These are phyloP conservation scores for Idaea aversata DNA, from an alignment of 2,888 invertebrate species.

Conservation along the genomic window DNA sequence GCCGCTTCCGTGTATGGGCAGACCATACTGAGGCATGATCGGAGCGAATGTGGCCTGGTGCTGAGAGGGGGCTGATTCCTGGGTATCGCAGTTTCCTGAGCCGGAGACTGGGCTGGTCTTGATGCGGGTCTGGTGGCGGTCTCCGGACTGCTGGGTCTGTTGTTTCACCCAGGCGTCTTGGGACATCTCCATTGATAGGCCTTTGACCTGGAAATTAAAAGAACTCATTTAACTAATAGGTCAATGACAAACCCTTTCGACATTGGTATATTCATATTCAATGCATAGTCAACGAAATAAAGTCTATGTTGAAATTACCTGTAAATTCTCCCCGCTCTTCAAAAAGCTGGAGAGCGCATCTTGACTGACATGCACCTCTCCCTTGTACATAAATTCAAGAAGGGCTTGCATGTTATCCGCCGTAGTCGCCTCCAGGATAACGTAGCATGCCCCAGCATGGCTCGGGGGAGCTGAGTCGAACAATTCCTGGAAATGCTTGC, in stretches of 20 bases:
- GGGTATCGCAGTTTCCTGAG: conserved; percentile 66
- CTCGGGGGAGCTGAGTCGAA: conserved; percentile 92
- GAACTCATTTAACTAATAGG: neutral
- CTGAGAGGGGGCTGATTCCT: conserved; percentile 81
- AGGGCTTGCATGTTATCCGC: conserved; percentile 95
- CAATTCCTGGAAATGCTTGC: conserved; percentile 94
- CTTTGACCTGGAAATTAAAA: conserved; percentile 64
- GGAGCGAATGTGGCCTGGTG: conserved; percentile 69
- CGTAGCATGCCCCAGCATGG: conserved; percentile 89
- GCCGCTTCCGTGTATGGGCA: conserved; percentile 63
- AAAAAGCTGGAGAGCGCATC: conserved; percentile 94
- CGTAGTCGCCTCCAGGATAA: conserved; percentile 93
- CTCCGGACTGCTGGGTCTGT: conserved; percentile 66
- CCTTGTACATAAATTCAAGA: conserved; percentile 96
- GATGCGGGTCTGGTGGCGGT: conserved; percentile 68
- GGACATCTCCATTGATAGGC: conserved; percentile 76
- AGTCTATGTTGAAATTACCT: conserved; percentile 71
- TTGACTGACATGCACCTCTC: conserved; percentile 95
- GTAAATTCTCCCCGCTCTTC: conserved; percentile 94
- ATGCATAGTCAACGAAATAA: neutral
- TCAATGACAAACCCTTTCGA: neutral
- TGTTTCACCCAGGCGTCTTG: conserved; percentile 76
- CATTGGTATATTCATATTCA: neutral
- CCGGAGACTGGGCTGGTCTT: conserved; percentile 74
- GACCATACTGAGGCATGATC: conserved; percentile 65